Evolutionary conservation across 1,140 invertebrate genomes (phyloP), one percentile per base, ranked within the genome.

Genomic region (Neodiprion lecontei): DNA sequence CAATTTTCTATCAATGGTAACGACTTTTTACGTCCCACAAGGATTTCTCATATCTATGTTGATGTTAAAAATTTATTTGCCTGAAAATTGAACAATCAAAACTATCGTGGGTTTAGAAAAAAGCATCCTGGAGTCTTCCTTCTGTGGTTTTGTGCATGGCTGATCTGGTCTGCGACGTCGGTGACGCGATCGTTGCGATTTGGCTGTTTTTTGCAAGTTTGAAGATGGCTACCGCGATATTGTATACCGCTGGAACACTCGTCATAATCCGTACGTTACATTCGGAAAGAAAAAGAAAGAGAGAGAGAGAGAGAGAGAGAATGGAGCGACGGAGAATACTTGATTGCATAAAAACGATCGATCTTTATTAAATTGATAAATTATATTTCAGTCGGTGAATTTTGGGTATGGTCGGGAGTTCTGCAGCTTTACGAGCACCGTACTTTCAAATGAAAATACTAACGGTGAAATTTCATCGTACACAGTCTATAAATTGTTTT

Each of bases 381-480:
- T 61, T 14, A 70, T 79, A 76, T 14, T 75, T 48, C 70, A 84
- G 83, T 77, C 23, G 74, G 72, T 23, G 79, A 84, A 78, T 69
- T 84, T 12, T 84, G 83, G 83, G 76, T 78, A n/a, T 84, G 81
- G 79, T 40, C 83, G n/a, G 81, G 81, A 7, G 81, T 83, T 40
- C 70, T 84, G 48, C 77, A 75, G 10, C 74, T 84, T 9, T 84
- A 82, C 67, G 82, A 84, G 47, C 67, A 76, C 1, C 80, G 83
- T 77, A 77, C 76, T 0, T 83, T 80, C 70, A 73, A 81, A 69
- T 78, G n/a, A 71, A 9, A 65, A 65, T 65, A 65, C 17, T 65
- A 14, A 14, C 12, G 17, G 17, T 17, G 17, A 65, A 21, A 65
- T 65, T 3, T 17, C 61, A 14, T 65, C 17, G 17, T 14, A 65